A percentile compares a stretch with the other conserved stretches of the same genome.
These are phyloP conservation scores for Beaufortia kweichowensis DNA, from an alignment of 2,113 vertebrate species.

Conservation along the genomic window DNA sequence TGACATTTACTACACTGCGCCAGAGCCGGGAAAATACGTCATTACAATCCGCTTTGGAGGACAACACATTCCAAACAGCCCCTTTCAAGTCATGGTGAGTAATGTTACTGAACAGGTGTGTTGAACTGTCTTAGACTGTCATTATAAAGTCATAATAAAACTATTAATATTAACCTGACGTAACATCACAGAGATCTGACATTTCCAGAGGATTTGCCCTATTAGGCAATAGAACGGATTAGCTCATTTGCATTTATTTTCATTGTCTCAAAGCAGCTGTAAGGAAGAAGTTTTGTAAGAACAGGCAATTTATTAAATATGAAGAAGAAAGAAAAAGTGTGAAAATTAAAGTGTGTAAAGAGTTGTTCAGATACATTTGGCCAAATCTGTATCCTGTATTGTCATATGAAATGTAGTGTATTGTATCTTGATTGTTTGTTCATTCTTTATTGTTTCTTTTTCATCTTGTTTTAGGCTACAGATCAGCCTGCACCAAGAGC, in stretches of 20 bases:
- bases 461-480: constrained; percentile 76
- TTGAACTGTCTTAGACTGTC: background rate
- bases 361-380: no score
- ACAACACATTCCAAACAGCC: constrained; percentile 89
- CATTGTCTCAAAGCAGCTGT: no score
- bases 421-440: background rate
- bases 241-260: no score
- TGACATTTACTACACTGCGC: constrained; percentile 92
- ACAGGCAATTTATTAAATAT: no score
- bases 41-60: constrained; percentile 92
- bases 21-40: constrained; percentile 88
- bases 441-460: constrained; percentile 12
- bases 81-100: constrained; percentile 88
- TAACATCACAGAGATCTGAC: no score
- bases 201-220: no score
- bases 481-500: constrained; percentile 88
- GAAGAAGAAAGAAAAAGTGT: no score
- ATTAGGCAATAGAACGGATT: no score
- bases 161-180: constrained; percentile 3
- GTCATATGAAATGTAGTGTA: no score
- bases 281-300: no score
- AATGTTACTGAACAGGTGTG: background rate
- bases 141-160: background rate
- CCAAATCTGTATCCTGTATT: no score
- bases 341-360: no score